Conservation (phyloP, 2,113 vertebrate genomes). For the Microtus montanus region DNA sequence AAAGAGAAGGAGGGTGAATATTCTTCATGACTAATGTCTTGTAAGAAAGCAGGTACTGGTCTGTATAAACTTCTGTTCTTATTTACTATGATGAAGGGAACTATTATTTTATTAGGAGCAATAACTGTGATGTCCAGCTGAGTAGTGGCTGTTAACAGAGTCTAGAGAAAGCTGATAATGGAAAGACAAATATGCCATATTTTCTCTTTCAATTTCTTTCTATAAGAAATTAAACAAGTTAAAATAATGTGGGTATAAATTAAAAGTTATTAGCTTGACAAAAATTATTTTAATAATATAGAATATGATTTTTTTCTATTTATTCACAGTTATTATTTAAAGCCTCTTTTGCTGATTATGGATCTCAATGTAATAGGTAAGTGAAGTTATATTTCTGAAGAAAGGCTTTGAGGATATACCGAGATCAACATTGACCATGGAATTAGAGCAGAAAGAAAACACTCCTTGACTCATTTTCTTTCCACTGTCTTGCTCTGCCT, state of each 20-base stretch:
- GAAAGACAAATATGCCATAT: background rate
- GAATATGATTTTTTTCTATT: background rate
- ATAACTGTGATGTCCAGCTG: background rate
- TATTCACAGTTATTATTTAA: background rate
- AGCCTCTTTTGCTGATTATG: background rate
- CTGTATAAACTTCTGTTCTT: background rate
- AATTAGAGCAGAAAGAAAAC: background rate
- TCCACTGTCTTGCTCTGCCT: background rate
- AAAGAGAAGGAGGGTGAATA: background rate
- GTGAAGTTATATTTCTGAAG: background rate
- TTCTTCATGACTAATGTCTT: conserved; percentile 37
- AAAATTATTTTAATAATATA: background rate
- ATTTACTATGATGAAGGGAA: background rate
- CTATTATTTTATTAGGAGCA: background rate
- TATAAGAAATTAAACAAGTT: conserved; percentile 9
- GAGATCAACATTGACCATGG: background rate
- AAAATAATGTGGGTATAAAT: background rate
- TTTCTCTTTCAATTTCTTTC: background rate
- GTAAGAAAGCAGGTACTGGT: background rate
- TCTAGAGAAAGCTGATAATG: background rate
- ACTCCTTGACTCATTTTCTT: background rate
- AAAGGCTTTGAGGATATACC: background rate
- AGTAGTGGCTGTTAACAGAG: background rate
- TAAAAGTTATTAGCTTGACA: background rate
- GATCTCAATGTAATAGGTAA: background rate